Percentiles rank a stretch among this genome's conserved stretches.
These are phyloP conservation scores for Drosophila azteca DNA, from an alignment of 1,140 invertebrate genomes.

Conservation along the genomic window DNA sequence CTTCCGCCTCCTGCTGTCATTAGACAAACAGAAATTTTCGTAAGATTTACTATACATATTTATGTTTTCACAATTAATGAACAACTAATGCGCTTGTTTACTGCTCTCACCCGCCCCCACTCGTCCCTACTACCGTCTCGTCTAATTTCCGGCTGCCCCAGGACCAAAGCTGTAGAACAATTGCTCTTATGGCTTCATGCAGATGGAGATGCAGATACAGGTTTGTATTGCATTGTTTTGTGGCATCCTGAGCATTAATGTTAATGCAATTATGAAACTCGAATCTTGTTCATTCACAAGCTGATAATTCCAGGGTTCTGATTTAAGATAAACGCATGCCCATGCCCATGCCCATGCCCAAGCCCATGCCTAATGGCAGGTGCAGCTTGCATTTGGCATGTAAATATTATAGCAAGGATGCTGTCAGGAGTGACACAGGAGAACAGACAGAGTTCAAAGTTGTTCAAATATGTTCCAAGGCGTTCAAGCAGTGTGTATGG, in stretches of 20 bases:
- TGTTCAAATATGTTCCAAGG: no score
- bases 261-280: conserved; percentile 63
- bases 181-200: conserved; percentile 11
- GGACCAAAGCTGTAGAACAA: conserved; percentile 22
- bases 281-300: conserved; percentile 40
- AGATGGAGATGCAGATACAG: not conserved
- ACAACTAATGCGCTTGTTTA: conserved; percentile 61
- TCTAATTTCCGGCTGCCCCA: conserved; percentile 40
- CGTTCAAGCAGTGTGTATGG: no score
- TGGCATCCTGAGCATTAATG: conserved; percentile 49
- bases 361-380: not conserved
- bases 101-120: conserved; percentile 7
- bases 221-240: conserved; percentile 10
- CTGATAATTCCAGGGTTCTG: conserved; percentile 43
- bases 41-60: conserved; percentile 41
- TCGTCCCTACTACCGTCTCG: no score
- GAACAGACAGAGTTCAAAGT: no score
- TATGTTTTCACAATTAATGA: conserved; percentile 66
- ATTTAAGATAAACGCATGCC: conserved; percentile 9
- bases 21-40: conserved; percentile 31
- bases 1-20: conserved; percentile 21
- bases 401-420: no score
- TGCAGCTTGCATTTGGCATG: not conserved
- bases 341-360: not conserved
- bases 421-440: not conserved